phyloP scores from a whole-genome alignment of 2,888 invertebrate species.

The Tineola bisselliella region DNA sequence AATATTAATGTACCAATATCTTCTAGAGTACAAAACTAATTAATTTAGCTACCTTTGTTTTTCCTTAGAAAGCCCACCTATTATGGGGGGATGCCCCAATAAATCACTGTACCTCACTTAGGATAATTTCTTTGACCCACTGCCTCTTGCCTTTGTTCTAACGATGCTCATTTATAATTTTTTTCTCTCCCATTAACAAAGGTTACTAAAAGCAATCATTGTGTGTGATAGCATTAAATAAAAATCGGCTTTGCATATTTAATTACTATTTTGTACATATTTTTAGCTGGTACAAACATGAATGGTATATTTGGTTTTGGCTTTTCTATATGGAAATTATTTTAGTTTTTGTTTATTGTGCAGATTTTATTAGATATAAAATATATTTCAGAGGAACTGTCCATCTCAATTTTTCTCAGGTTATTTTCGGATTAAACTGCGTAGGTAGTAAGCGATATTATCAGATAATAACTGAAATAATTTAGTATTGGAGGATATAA shows the following conservation, averaged over 20 bases:
- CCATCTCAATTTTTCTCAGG: no score
- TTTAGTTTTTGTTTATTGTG: no score
- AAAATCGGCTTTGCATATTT: background rate
- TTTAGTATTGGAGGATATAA: no score
- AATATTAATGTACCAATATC: background rate
- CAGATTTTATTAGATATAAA: no score
- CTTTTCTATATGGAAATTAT: no score
- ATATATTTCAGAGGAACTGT: no score
- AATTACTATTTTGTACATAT: no score
- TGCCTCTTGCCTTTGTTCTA: conserved; percentile 31
- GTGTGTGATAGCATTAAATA: background rate
- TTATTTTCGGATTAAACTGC: no score
- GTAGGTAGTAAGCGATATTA: no score
- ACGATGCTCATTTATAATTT: conserved; percentile 22
- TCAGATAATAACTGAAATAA: no score
- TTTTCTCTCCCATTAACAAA: conserved; percentile 20
- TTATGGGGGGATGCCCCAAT: background rate
- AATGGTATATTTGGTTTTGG: no score
- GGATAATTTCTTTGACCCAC: conserved; percentile 40
- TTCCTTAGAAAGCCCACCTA: conserved; percentile 7
- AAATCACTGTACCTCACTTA: conserved; percentile 30
- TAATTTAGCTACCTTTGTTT: conserved; percentile 10
- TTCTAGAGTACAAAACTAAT: background rate
- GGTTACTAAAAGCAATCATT: background rate
- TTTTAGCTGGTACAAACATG: no score